Percentiles rank a stretch among this genome's conserved stretches.
Evolutionary conservation across 2,113 vertebrate genomes (phyloP).

Genomic region (Ovis canadensis): DNA sequence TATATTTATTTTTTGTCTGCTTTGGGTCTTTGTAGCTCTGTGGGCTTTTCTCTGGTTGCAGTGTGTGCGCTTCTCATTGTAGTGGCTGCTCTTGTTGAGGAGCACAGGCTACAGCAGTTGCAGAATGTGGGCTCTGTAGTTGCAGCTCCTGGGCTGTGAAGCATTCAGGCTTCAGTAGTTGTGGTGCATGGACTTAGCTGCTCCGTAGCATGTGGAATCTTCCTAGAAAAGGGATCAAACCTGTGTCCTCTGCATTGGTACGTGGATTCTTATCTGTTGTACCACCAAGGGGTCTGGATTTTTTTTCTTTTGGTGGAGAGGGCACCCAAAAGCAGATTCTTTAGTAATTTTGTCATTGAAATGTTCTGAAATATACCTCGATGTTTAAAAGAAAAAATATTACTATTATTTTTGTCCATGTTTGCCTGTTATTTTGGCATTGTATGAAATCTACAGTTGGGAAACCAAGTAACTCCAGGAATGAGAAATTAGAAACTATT

Average conservation of each 20-base stretch:
- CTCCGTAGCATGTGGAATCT: neutral
- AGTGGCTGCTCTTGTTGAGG: neutral
- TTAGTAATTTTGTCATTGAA: neutral
- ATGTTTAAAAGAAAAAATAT: slow-evolving; percentile 63
- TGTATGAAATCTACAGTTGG: neutral
- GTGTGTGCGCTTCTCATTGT: neutral
- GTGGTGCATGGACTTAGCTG: neutral
- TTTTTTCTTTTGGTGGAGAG: neutral
- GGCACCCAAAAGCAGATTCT: neutral
- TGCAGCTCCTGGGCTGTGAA: neutral
- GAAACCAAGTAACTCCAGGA: neutral
- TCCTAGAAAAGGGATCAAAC: neutral
- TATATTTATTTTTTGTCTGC: neutral
- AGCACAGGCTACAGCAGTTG: neutral
- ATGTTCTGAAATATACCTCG: neutral
- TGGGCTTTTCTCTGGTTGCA: neutral
- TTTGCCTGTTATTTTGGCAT: neutral
- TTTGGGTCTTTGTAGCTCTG: neutral
- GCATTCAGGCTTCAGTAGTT: neutral
- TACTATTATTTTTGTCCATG: neutral
- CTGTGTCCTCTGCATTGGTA: neutral
- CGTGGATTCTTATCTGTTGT: neutral
- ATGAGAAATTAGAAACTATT: neutral
- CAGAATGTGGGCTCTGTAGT: neutral
- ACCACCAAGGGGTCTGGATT: neutral